phyloP scores from a whole-genome alignment of 2,888 invertebrate genomes.

The Subacronicta megacephala region DNA sequence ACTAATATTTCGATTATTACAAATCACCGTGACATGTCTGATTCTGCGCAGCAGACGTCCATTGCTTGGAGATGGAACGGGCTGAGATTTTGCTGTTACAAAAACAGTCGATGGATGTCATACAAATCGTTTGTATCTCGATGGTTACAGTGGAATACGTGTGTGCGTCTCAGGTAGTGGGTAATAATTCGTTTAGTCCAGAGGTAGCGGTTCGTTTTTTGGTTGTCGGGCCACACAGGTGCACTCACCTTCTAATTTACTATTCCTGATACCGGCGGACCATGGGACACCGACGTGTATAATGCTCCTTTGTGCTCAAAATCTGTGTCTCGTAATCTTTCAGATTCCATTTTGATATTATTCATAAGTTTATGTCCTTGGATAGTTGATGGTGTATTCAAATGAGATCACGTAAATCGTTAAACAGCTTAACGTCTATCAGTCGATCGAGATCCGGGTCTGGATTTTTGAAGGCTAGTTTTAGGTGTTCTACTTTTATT shows the following conservation, averaged over 20 bases:
- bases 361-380: constrained; percentile 46
- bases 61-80: constrained; percentile 50
- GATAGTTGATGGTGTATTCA: constrained; percentile 48
- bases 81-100: not conserved
- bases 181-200: constrained; percentile 88
- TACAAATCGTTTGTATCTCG: constrained; percentile 22
- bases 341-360: constrained; percentile 62
- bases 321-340: constrained; percentile 60
- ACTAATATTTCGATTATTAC: constrained; percentile 87
- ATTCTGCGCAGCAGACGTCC: constrained; percentile 40
- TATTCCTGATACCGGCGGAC: constrained; percentile 80
- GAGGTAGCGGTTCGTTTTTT: constrained; percentile 86
- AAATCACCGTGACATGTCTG: constrained; percentile 71
- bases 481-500: not conserved
- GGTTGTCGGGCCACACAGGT: constrained; percentile 86
- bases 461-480: too few species aligned
- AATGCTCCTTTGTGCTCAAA: constrained; percentile 76
- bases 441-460: constrained; percentile 2
- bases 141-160: constrained; percentile 50
- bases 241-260: constrained; percentile 85
- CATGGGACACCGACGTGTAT: constrained; percentile 71
- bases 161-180: constrained; percentile 85
- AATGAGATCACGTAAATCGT: constrained; percentile 38
- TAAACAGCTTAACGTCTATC: constrained; percentile 18
- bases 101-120: constrained; percentile 61